Percentiles rank a stretch among this genome's conserved stretches.
Conservation (phyloP, 2,113 vertebrate species). For the Brienomyrus brachyistius region DNA sequence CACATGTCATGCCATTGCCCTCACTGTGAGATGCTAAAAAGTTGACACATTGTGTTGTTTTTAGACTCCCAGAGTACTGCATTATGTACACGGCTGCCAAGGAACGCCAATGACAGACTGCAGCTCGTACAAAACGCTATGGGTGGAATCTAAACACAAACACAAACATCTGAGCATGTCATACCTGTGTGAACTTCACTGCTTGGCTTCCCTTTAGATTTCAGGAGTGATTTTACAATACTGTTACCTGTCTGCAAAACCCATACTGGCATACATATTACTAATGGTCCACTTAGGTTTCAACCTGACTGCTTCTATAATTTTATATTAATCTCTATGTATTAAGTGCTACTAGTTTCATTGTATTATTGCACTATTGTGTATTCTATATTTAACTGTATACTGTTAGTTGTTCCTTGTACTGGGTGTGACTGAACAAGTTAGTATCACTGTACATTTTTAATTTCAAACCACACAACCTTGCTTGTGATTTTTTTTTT, state of each 20-base stretch:
- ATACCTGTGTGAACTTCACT: neutral
- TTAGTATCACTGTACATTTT: neutral
- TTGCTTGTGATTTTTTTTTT: neutral
- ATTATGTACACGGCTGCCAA: neutral
- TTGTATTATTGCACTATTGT: neutral
- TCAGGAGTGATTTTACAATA: neutral
- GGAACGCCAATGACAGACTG: neutral
- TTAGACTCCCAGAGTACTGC: neutral
- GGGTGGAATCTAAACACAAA: neutral
- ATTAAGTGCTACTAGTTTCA: neutral
- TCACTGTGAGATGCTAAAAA: neutral
- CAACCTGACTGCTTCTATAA: neutral
- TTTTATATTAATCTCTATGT: neutral
- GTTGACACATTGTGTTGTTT: slow-evolving; percentile 4
- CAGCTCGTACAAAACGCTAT: neutral
- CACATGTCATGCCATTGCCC: neutral
- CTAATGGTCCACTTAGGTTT: neutral
- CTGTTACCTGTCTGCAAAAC: neutral
- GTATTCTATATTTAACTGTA: neutral
- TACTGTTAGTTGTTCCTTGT: neutral
- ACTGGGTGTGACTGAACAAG: neutral
- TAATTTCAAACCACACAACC: neutral
- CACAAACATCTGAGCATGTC: neutral
- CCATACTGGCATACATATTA: neutral
- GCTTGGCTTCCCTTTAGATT: neutral